These are phyloP conservation scores for Hemibagrus guttatus DNA, from an alignment of 2,797 vertebrate genomes.

Conservation along the genomic window DNA sequence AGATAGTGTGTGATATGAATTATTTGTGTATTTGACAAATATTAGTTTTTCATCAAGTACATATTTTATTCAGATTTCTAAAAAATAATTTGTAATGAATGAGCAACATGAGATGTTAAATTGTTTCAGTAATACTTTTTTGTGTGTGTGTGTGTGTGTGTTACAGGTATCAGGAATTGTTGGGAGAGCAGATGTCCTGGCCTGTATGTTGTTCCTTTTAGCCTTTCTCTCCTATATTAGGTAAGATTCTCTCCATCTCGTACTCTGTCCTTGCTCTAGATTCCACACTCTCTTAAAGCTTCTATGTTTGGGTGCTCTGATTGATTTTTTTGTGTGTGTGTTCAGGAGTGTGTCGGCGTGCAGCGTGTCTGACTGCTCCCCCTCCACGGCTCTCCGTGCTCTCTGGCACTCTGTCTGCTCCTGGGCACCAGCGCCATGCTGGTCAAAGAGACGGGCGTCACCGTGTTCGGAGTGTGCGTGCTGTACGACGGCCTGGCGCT, in stretches of 20 bases:
- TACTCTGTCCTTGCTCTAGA: constrained; percentile 3
- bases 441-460: constrained; percentile 95
- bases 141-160: constrained; percentile 48
- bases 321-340: neutral
- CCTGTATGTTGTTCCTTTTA: constrained; percentile 90
- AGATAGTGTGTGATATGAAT: too few relatives aligned
- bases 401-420: constrained; percentile 81
- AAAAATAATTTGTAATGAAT: too few relatives aligned
- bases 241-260: constrained; percentile 66
- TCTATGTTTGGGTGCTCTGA: constrained; percentile 10
- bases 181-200: constrained; percentile 91
- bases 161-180: constrained; percentile 94
- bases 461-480: constrained; percentile 91
- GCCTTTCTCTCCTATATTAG: constrained; percentile 94
- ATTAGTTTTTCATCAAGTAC: too few relatives aligned
- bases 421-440: constrained; percentile 95
- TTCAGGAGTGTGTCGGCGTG: constrained; percentile 83
- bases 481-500: constrained; percentile 89
- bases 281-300: constrained; percentile 5
- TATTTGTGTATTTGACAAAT: too few relatives aligned
- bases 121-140: neutral
- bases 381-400: constrained; percentile 78
- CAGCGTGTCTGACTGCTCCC: constrained; percentile 72
- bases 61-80: too few relatives aligned
- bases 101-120: too few relatives aligned